Evolutionary conservation across 2,113 vertebrate genomes (phyloP), one percentile per base, ranked within the genome.

Genomic region (Galeopterus variegatus): DNA sequence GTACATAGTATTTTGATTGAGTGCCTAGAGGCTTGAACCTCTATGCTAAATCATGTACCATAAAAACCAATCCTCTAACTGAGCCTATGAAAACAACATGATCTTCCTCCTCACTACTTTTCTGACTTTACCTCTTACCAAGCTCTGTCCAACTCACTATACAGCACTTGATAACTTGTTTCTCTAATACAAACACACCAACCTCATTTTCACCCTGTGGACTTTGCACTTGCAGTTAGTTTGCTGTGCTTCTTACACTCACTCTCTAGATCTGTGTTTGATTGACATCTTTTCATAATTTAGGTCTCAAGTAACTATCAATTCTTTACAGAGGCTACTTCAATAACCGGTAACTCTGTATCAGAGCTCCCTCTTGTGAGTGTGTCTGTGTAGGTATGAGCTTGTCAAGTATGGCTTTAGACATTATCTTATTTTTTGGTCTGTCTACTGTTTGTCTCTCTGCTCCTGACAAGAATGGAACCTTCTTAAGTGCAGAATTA

Each of bases 311-410:
- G 41, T 14, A 72, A 48, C 15, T 19, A 24, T 72, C 31, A 14
- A 0, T 31, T 48, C 23, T 62, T 96, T 36, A 19, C 28, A 54
- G 86, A 70, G 18, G 26, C 11, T 36, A 45, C 3, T 70, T 88
- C 36, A 82, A 31, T 70, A 76, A 67, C 6, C 7, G 79, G 13
- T 31, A 41, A 12, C 15, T 58, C 28, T 6, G 21, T 3, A 17
- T 58, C 21, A n/a, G 5, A 56, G 17, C 0, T 83, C 48, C 1
- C 9, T 28, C 5, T 8, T 31, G 6, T 19, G 26, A 81, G 12
- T 52, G 18, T 54, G 1, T 15, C 36, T n/a, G 9, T 15, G 0
- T 24, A 13, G 28, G 1, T 8, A 8, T 67, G 17, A 5, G 31
- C 9, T 56, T 6, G 8, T 28, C 65, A 26, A 8, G 54, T 60